phyloP scores from a whole-genome alignment of 2,113 vertebrate species.

The Platycercus adscitus region DNA sequence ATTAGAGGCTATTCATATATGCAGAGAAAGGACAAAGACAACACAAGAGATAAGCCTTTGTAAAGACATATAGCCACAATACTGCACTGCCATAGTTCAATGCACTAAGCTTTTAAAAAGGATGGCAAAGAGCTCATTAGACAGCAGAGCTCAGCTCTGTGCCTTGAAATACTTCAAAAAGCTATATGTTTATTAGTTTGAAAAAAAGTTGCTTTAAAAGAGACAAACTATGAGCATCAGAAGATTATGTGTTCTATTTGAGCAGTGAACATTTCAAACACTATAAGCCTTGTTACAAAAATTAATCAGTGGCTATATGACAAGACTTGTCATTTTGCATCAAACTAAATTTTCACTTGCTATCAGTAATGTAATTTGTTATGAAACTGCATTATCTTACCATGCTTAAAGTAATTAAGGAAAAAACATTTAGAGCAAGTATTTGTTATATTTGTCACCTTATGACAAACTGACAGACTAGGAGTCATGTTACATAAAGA shows the following conservation, averaged over 20 bases:
- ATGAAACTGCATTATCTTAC: constrained; percentile 16
- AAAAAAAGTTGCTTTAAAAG: constrained; percentile 12
- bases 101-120: not conserved
- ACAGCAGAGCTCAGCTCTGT: not conserved
- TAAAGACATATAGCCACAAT: not conserved
- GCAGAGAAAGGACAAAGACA: not conserved
- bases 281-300: constrained; percentile 28
- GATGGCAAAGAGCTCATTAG: not conserved
- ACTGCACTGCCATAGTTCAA: not conserved
- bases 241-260: not conserved
- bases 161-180: not conserved
- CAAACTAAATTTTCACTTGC: constrained; percentile 4
- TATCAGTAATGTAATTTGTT: constrained; percentile 1
- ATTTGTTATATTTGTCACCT: constrained; percentile 27
- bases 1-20: not conserved
- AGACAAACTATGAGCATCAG: not conserved
- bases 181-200: not conserved
- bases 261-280: constrained; percentile 17
- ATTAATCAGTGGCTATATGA: constrained; percentile 11
- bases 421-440: constrained; percentile 26
- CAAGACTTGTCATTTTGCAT: constrained; percentile 36
- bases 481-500: not conserved
- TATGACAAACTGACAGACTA: constrained; percentile 13
- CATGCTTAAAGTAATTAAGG: constrained; percentile 21
- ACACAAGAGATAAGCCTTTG: not conserved